Evolutionary conservation across 2,888 invertebrate genomes (phyloP).

Genomic region (Hemistola chrysoprasaria): DNA sequence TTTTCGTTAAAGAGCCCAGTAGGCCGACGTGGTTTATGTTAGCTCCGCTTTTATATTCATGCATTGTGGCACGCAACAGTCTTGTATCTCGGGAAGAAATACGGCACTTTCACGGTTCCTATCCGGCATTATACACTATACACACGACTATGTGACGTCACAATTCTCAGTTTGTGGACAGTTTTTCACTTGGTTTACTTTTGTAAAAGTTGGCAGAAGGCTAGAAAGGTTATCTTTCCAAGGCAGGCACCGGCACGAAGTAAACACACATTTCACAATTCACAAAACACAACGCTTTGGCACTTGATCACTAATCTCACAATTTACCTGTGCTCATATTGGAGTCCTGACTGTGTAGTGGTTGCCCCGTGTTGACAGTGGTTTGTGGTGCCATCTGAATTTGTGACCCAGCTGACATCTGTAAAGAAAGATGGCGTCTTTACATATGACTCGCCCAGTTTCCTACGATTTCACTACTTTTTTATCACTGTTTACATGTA

Average conservation of each 20-base stretch:
- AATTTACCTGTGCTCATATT: slow-evolving; percentile 97
- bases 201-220: slow-evolving; percentile 46
- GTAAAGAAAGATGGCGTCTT: slow-evolving; percentile 84
- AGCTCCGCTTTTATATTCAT: slow-evolving; percentile 75
- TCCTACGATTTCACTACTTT: slow-evolving; percentile 45
- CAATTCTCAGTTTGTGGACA: slow-evolving; percentile 64
- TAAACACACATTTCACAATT: slow-evolving; percentile 70
- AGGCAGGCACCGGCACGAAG: slow-evolving; percentile 50
- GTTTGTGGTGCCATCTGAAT: slow-evolving; percentile 98
- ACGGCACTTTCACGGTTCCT: slow-evolving; percentile 74
- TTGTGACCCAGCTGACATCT: slow-evolving; percentile 98
- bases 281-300: slow-evolving; percentile 59
- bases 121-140: slow-evolving; percentile 75
- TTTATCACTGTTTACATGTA: slow-evolving; percentile 39
- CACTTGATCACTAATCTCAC: slow-evolving; percentile 72
- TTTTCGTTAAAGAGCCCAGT: slow-evolving; percentile 73
- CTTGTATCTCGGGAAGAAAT: slow-evolving; percentile 63
- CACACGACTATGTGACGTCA: slow-evolving; percentile 73
- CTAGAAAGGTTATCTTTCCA: slow-evolving; percentile 55
- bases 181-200: slow-evolving; percentile 59
- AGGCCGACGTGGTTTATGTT: slow-evolving; percentile 72
- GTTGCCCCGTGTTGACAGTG: slow-evolving; percentile 91
- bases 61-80: slow-evolving; percentile 71
- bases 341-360: slow-evolving; percentile 97
- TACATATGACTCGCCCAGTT: slow-evolving; percentile 79